phyloP scores from a whole-genome alignment of 35 echinoderm and acorn worm species.

The Lytechinus pictus region DNA sequence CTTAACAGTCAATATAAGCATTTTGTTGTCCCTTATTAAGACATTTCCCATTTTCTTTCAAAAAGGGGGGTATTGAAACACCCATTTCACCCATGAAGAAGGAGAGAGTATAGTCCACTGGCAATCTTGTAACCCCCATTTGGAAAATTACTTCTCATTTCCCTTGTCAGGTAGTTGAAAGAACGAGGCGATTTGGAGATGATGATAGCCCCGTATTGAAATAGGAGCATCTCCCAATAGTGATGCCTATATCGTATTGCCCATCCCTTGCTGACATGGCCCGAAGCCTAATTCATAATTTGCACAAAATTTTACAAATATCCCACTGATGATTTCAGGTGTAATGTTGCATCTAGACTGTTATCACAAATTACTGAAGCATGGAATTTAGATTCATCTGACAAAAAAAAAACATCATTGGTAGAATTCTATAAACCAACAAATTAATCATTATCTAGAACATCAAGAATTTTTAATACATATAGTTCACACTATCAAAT shows the following conservation, averaged over 20 bases:
- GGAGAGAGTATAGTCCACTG: background rate
- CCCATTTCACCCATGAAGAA: background rate
- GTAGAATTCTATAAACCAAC: no score
- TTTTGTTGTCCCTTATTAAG: background rate
- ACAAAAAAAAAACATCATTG: background rate
- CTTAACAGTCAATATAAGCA: background rate
- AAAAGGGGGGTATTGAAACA: background rate
- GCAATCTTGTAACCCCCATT: slow-evolving; percentile 14
- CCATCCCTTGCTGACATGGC: background rate
- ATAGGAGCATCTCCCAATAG: slow-evolving; percentile 24
- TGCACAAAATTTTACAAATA: background rate
- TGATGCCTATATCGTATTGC: slow-evolving; percentile 40
- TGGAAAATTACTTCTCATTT: slow-evolving; percentile 40
- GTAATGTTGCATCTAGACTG: background rate
- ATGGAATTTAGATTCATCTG: background rate
- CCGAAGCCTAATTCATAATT: slow-evolving; percentile 22
- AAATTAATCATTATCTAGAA: no score
- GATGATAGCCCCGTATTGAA: slow-evolving; percentile 21
- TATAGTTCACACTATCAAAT: no score
- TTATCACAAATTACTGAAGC: no score
- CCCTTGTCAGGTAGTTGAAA: slow-evolving; percentile 17
- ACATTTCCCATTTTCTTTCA: background rate
- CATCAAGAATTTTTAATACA: no score
- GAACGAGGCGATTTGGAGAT: slow-evolving; percentile 13
- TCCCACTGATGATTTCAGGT: background rate